Evolutionary conservation across 2,113 vertebrate genomes (phyloP).

Genomic region (Pseudorectes ferrugineus): DNA sequence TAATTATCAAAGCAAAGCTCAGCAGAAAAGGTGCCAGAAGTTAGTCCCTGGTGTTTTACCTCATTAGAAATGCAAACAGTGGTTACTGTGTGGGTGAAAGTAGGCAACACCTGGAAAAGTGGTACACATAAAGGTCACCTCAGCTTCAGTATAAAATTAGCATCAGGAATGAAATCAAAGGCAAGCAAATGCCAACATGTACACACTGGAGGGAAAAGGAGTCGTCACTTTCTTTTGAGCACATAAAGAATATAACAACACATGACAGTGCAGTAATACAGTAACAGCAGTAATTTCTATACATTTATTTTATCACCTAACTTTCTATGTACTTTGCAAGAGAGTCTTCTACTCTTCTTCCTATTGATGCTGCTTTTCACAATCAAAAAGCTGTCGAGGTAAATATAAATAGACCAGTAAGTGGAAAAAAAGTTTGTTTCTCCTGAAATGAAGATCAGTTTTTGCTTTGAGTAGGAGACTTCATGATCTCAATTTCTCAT

Average conservation of each 20-base stretch:
- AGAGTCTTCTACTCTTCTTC: not conserved
- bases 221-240: not conserved
- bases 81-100: not conserved
- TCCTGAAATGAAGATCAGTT: not conserved
- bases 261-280: not conserved
- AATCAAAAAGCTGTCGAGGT: not conserved
- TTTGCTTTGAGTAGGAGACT: not conserved
- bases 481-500: not conserved
- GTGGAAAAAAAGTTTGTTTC: not conserved
- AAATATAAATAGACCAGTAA: not conserved
- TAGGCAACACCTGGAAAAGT: not conserved
- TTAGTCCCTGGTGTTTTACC: not conserved
- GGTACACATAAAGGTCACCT: slow-evolving; percentile 7
- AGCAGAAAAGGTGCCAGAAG: not conserved
- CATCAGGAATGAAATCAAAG: not conserved
- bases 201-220: not conserved
- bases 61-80: not conserved
- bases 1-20: not conserved
- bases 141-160: not conserved
- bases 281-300: not conserved
- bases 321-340: not conserved
- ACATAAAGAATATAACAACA: not conserved
- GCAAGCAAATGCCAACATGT: slow-evolving; percentile 6
- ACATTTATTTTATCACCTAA: not conserved
- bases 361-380: not conserved